phyloP scores from a whole-genome alignment of 2,113 vertebrate species.

The Benthochromis sp. region DNA sequence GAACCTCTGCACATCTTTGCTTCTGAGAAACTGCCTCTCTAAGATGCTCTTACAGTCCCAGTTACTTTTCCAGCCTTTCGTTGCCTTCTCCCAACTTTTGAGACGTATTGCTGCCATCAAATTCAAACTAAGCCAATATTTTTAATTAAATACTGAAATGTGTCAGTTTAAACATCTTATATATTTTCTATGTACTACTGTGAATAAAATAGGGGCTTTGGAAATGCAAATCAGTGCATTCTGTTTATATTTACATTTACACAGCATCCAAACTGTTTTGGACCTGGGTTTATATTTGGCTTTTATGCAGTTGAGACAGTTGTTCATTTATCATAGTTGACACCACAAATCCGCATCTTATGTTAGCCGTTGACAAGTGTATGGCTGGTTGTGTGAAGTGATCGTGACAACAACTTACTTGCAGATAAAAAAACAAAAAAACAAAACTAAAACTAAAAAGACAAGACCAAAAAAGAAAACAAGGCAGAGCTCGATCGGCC shows the following conservation, averaged over 20 bases:
- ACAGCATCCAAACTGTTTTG: not conserved
- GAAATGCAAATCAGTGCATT: not conserved
- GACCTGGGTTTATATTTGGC: not conserved
- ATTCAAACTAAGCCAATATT: not conserved
- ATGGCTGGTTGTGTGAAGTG: not conserved
- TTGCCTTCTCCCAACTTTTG: not conserved
- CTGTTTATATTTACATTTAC: not conserved
- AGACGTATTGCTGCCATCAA: not conserved
- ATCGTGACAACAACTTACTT: not conserved
- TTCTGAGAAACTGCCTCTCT: not conserved
- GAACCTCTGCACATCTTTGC: not conserved
- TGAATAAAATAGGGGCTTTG: not conserved
- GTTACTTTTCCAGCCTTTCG: not conserved
- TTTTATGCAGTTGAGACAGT: not conserved
- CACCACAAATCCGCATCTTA: not conserved
- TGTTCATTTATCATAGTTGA: not conserved
- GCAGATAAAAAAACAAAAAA: accelerated
- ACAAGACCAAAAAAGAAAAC: not conserved
- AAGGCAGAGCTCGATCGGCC: not conserved
- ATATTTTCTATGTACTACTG: not conserved
- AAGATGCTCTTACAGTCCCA: not conserved
- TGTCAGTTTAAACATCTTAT: not conserved
- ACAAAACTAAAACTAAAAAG: not conserved
- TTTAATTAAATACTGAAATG: not conserved
- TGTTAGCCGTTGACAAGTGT: not conserved